phyloP scores from a whole-genome alignment of 2,888 invertebrate species.

The Sturmia bella region DNA sequence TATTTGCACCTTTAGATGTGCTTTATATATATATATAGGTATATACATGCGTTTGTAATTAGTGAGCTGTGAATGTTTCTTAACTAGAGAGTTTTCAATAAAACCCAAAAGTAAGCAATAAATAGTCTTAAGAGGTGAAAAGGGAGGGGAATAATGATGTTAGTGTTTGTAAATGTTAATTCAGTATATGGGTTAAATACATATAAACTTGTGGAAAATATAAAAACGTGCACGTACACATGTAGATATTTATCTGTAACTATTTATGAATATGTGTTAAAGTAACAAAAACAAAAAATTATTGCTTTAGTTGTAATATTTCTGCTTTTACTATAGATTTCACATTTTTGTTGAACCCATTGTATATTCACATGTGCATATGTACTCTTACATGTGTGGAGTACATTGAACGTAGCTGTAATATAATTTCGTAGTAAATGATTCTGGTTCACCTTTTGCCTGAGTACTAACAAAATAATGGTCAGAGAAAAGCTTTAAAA shows the following conservation, averaged over 20 bases:
- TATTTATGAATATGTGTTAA: background rate
- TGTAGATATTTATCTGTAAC: background rate
- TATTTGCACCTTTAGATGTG: background rate
- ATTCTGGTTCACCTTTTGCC: constrained; percentile 1
- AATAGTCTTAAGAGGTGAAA: background rate
- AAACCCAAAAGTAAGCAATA: constrained; percentile 27
- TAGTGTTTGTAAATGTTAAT: constrained; percentile 32
- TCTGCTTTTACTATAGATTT: constrained; percentile 25
- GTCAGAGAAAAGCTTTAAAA: constrained; percentile 43
- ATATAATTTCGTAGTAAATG: constrained; percentile 49
- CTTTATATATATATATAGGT: background rate
- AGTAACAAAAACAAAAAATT: no score
- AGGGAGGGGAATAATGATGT: background rate
- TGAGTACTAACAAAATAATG: constrained; percentile 20
- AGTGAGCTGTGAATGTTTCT: constrained; percentile 15
- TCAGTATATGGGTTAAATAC: constrained; percentile 60
- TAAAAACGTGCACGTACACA: background rate
- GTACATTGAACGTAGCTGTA: constrained; percentile 53
- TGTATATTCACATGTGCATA: constrained; percentile 15
- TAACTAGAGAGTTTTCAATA: constrained; percentile 50
- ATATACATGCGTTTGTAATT: background rate
- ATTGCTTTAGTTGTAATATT: constrained; percentile 50
- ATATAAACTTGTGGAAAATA: constrained; percentile 27
- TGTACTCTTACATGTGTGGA: constrained; percentile 20
- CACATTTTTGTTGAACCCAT: constrained; percentile 22